Conservation (phyloP, 2,113 vertebrate species). For the Tringa solitaria region DNA sequence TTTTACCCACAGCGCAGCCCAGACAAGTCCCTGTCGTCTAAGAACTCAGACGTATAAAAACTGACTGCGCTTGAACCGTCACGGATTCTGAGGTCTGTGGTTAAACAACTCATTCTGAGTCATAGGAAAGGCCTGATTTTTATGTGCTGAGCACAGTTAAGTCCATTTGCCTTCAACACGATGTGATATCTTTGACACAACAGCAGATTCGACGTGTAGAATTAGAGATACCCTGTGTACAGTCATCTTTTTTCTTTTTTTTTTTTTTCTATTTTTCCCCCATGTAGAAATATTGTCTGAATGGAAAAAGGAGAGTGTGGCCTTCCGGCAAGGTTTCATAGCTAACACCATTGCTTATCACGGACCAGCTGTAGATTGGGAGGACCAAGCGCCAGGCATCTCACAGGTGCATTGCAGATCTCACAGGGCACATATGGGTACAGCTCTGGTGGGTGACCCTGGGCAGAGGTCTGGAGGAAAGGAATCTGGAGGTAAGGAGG, state of each 20-base stretch:
- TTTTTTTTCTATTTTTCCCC: too few species aligned
- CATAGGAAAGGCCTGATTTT: not conserved
- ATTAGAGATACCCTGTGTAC: not conserved
- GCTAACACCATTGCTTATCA: not conserved
- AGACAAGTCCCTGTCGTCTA: conserved; percentile 5
- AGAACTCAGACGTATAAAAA: not conserved
- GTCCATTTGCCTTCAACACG: not conserved
- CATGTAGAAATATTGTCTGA: not conserved
- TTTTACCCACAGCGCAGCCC: not conserved
- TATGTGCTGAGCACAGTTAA: not conserved
- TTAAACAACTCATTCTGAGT: not conserved
- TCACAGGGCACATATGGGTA: not conserved
- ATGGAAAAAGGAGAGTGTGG: not conserved
- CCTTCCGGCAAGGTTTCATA: not conserved
- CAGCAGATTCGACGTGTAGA: not conserved
- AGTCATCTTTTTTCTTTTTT: not conserved
- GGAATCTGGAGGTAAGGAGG: not conserved
- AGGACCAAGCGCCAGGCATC: not conserved
- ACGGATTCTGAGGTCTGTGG: not conserved
- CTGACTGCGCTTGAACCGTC: not conserved
- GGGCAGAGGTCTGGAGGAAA: not conserved
- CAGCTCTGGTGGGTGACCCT: not conserved
- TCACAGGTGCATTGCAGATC: not conserved
- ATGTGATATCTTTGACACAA: not conserved
- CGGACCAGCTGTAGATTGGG: not conserved